These are phyloP conservation scores for Melanotaenia boesemani DNA, from an alignment of 2,797 vertebrate genomes.

Conservation along the genomic window DNA sequence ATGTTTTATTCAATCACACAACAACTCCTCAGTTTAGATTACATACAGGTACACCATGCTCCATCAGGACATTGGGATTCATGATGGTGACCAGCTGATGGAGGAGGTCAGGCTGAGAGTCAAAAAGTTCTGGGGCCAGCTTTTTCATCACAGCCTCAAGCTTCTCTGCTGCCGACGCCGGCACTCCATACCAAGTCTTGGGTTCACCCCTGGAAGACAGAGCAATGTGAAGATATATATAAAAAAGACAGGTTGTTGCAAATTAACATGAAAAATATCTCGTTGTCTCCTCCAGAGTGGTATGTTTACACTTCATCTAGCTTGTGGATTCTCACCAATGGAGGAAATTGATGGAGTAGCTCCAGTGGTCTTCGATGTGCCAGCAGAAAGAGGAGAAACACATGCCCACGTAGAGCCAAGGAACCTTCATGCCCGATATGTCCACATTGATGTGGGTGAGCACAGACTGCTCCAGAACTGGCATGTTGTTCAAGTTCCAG, in stretches of 20 bases:
- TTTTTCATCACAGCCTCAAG: slow-evolving; percentile 98
- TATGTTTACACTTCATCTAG: not conserved
- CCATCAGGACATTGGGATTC: slow-evolving; percentile 98
- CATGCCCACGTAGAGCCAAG: slow-evolving; percentile 99
- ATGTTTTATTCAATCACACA: not conserved
- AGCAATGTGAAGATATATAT: not conserved
- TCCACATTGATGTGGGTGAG: slow-evolving; percentile 97
- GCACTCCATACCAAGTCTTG: slow-evolving; percentile 99
- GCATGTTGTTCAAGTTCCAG: slow-evolving; percentile 99
- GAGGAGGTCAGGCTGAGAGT: slow-evolving; percentile 96
- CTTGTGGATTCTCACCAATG: slow-evolving; percentile 89
- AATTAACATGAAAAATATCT: too few relatives aligned
- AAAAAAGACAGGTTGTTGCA: too few relatives aligned
- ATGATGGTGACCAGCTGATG: slow-evolving; percentile 99
- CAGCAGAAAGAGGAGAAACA: slow-evolving; percentile 99
- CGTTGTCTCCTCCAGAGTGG: too few relatives aligned
- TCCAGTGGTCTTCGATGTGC: slow-evolving; percentile 99
- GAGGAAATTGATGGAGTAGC: slow-evolving; percentile 98
- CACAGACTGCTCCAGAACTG: slow-evolving; percentile 96
- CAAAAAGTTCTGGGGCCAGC: slow-evolving; percentile 95
- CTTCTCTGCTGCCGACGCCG: slow-evolving; percentile 95
- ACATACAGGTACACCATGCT: slow-evolving; percentile 97
- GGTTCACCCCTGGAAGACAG: slow-evolving; percentile 92
- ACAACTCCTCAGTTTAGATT: not conserved
- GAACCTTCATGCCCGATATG: slow-evolving; percentile 99